Conservation (phyloP, 2,113 vertebrate species). For the Fulmarus glacialis region DNA sequence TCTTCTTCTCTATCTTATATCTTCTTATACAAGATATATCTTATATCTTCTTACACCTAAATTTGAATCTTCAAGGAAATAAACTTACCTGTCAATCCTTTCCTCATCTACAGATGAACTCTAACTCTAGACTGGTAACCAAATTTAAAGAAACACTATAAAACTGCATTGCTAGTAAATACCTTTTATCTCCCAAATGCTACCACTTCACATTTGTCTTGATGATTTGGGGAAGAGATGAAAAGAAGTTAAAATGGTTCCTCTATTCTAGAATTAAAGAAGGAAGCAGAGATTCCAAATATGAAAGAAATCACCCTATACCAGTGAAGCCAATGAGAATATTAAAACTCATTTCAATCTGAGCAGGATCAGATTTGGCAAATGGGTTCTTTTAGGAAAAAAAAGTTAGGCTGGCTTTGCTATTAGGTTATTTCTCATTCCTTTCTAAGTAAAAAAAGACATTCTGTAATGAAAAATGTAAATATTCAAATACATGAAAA, state of each 20-base stretch:
- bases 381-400: not conserved
- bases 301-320: not conserved
- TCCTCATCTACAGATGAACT: not conserved
- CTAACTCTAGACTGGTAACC: not conserved
- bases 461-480: not conserved
- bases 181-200: not conserved
- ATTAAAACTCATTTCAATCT: not conserved
- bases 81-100: not conserved
- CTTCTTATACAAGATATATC: not conserved
- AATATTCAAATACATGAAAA: not conserved
- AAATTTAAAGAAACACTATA: not conserved
- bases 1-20: not conserved
- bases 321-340: not conserved
- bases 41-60: not conserved
- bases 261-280: not conserved
- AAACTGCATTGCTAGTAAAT: not conserved
- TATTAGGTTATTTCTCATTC: not conserved
- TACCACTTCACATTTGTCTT: not conserved
- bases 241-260: not conserved
- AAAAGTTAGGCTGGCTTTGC: not conserved
- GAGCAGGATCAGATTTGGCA: not conserved
- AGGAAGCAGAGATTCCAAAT: not conserved
- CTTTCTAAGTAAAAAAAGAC: not conserved
- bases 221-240: not conserved
- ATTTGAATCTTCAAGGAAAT: not conserved